Conservation (phyloP, 2,797 vertebrate species). For the Taeniopygia guttata region DNA sequence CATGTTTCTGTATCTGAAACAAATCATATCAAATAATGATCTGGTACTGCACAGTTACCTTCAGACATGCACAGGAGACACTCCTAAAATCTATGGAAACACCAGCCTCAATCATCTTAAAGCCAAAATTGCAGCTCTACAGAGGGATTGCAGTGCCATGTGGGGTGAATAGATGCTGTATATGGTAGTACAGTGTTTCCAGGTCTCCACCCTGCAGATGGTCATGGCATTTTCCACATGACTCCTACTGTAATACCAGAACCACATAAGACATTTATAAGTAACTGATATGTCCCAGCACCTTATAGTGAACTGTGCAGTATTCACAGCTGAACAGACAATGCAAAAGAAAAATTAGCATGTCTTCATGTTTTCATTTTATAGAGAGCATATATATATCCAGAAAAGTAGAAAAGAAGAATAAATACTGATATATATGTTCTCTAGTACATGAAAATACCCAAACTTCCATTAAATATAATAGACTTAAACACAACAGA, state of each 20-base stretch:
- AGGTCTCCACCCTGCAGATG: conserved; percentile 11
- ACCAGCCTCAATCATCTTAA: background rate
- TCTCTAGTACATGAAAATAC: background rate
- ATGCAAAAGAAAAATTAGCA: background rate
- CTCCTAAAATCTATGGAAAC: background rate
- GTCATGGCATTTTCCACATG: background rate
- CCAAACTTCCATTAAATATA: background rate
- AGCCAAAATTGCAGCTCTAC: background rate
- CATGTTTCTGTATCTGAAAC: background rate
- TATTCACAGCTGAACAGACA: background rate
- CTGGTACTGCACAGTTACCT: background rate
- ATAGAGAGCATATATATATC: background rate
- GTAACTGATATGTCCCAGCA: conserved; percentile 15
- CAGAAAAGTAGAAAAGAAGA: background rate
- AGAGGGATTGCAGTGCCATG: background rate
- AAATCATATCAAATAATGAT: background rate
- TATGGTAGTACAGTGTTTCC: background rate
- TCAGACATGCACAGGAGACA: background rate
- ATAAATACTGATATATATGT: background rate
- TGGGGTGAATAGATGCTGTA: background rate
- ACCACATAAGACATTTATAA: conserved; percentile 33
- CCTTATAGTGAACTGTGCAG: background rate
- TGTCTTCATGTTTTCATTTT: background rate
- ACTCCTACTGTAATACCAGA: conserved; percentile 39
- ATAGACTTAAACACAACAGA: background rate